Evolutionary conservation across 2,888 invertebrate species (phyloP).

Genomic region (Vesta saturnalis): DNA sequence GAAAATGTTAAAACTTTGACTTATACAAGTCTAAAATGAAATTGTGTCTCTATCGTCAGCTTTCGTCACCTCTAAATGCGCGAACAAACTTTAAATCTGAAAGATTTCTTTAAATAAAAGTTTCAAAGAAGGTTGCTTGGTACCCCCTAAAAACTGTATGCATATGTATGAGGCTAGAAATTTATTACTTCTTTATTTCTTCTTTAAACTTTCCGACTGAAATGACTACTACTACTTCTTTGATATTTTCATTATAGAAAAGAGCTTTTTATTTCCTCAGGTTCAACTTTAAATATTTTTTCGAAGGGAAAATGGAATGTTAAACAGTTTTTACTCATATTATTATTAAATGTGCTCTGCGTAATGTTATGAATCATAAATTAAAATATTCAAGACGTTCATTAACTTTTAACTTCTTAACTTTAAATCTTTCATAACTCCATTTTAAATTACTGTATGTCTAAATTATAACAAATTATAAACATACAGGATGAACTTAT

Average conservation of each 20-base stretch:
- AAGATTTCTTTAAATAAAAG: conserved; percentile 38
- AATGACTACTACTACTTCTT: conserved; percentile 2
- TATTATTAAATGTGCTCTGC: no score
- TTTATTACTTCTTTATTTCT: conserved; percentile 32
- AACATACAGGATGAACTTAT: no score
- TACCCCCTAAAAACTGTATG: conserved; percentile 24
- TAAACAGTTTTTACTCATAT: no score
- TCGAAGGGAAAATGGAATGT: no score
- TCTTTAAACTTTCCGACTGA: conserved; percentile 20
- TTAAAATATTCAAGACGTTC: no score
- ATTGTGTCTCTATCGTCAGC: conserved; percentile 47
- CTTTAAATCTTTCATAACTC: no score
- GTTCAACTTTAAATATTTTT: no score
- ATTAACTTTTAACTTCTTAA: no score
- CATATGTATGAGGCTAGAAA: conserved; percentile 35
- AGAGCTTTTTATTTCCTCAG: not conserved
- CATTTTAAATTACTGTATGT: no score
- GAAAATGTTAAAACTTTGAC: conserved; percentile 53
- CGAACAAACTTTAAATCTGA: conserved; percentile 44
- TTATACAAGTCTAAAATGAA: conserved; percentile 53
- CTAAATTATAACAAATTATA: no score
- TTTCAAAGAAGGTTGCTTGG: conserved; percentile 24
- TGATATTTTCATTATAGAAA: conserved; percentile 8
- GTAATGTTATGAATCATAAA: no score
- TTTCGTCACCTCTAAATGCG: conserved; percentile 44